phyloP scores from a whole-genome alignment of 2,797 vertebrate species.

The Alexandromys oeconomus region DNA sequence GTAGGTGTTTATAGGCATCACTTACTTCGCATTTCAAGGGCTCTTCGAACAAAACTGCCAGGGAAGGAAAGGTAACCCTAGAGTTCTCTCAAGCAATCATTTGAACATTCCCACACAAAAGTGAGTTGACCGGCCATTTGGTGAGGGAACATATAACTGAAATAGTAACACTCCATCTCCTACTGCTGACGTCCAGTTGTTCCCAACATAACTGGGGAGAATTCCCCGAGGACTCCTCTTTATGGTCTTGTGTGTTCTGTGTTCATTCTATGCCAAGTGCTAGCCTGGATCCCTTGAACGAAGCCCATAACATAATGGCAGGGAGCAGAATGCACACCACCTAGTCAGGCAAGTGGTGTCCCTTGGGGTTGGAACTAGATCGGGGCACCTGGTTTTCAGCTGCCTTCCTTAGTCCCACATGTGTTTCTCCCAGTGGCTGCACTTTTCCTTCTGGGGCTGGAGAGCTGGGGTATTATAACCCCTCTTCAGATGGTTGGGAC shows the following conservation, averaged over 20 bases:
- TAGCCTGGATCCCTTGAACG: not conserved
- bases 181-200: not conserved
- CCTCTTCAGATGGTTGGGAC: not conserved
- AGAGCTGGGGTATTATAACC: not conserved
- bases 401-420: not conserved
- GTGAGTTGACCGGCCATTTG: not conserved
- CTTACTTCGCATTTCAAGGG: constrained; percentile 63
- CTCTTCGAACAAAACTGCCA: constrained; percentile 45
- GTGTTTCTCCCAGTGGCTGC: not conserved
- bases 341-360: not conserved
- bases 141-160: not conserved
- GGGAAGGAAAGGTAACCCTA: not conserved
- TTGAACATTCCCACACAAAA: not conserved
- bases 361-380: not conserved
- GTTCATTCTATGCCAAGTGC: not conserved
- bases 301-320: not conserved
- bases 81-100: not conserved
- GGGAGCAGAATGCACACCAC: not conserved
- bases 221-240: not conserved
- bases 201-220: not conserved
- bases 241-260: not conserved
- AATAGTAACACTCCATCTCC: not conserved
- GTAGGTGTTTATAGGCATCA: constrained; percentile 72
- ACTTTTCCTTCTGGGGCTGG: not conserved
- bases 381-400: not conserved